These are phyloP conservation scores for Catostomus latipinnis DNA, from an alignment of 2,797 vertebrate genomes.

Conservation along the genomic window DNA sequence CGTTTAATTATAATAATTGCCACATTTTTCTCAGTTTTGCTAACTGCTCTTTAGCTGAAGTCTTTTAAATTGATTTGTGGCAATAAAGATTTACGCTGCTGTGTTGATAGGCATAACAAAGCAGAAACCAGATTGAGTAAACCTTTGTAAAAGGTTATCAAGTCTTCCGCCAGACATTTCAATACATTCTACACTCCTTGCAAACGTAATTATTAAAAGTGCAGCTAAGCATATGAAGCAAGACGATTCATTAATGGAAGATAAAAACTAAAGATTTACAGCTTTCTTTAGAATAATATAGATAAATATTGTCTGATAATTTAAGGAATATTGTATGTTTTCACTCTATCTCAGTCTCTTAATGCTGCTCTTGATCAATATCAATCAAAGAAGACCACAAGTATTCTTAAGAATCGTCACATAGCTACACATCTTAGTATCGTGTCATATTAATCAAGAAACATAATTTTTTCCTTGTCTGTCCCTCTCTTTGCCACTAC, in stretches of 20 bases:
- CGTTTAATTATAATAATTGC: not conserved
- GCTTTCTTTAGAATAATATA: not conserved
- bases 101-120: slow-evolving; percentile 21
- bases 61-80: slow-evolving; percentile 1
- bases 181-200: slow-evolving; percentile 23
- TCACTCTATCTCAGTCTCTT: not conserved
- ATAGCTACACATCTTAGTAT: too few species aligned
- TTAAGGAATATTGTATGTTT: not conserved
- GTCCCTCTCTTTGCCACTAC: too few species aligned
- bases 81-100: slow-evolving; percentile 26
- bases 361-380: slow-evolving; percentile 6
- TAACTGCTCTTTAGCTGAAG: slow-evolving; percentile 1
- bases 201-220: not conserved
- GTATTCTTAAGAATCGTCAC: too few species aligned
- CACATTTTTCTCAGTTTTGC: not conserved
- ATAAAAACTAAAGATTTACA: not conserved
- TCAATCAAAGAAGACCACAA: not conserved
- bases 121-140: slow-evolving; percentile 21
- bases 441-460: too few species aligned
- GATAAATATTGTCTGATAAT: not conserved
- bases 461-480: too few species aligned
- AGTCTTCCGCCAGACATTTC: slow-evolving; percentile 20
- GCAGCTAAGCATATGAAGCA: not conserved
- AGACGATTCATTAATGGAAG: not conserved
- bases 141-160: slow-evolving; percentile 29